These are phyloP conservation scores for Myopa tessellatipennis DNA, from an alignment of 2,888 invertebrate genomes.

Conservation along the genomic window DNA sequence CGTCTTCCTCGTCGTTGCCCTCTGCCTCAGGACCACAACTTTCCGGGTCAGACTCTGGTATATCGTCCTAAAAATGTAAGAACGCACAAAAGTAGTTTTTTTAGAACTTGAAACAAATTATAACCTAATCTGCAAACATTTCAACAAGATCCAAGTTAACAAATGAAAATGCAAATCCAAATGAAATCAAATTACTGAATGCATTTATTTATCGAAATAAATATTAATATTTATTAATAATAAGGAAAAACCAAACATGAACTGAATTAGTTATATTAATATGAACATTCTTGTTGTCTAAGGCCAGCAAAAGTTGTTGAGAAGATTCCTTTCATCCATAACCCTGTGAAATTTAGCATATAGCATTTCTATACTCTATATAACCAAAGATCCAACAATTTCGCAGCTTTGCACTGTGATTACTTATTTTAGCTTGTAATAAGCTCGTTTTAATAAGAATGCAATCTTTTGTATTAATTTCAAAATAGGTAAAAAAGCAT, in stretches of 20 bases:
- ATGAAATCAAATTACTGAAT: background rate
- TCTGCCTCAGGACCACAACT: conserved; percentile 67
- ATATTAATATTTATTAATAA: conserved; percentile 33
- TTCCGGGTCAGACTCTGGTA: conserved; percentile 68
- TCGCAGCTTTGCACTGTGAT: background rate
- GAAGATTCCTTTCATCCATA: conserved; percentile 17
- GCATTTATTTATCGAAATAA: background rate
- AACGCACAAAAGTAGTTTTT: conserved; percentile 11
- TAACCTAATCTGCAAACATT: conserved; percentile 25
- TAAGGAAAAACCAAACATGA: conserved; percentile 6
- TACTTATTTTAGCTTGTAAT: background rate
- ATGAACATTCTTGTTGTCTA: conserved; percentile 60
- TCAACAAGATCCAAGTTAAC: background rate
- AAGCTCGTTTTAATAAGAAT: conserved; percentile 30
- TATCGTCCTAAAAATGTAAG: conserved; percentile 62
- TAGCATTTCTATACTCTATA: background rate
- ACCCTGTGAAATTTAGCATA: background rate
- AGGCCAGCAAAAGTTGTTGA: conserved; percentile 61
- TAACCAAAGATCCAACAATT: background rate
- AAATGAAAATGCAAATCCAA: background rate
- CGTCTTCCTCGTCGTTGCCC: conserved; percentile 67
- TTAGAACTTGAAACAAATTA: background rate
- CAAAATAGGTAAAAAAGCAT: conserved; percentile 35
- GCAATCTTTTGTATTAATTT: conserved; percentile 26
- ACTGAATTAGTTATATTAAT: conserved; percentile 27